A percentile compares a stretch with the other conserved stretches of the same genome.
phyloP scores from a whole-genome alignment of 2,888 invertebrate genomes.

The Odontocolon sp. region DNA sequence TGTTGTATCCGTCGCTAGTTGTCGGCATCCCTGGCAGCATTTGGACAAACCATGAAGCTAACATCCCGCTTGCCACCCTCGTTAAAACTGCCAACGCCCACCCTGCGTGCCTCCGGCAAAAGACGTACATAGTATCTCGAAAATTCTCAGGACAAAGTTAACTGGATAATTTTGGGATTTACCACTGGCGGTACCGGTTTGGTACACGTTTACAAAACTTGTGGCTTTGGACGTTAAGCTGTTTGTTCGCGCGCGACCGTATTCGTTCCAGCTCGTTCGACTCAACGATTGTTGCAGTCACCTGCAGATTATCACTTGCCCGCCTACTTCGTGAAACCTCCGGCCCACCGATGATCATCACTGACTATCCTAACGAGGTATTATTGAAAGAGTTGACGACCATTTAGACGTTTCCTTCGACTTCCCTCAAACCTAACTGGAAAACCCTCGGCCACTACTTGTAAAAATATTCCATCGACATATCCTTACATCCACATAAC shows the following conservation, averaged over 20 bases:
- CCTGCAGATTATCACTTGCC: constrained; percentile 78
- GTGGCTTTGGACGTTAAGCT: constrained; percentile 70
- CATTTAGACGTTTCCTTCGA: background rate
- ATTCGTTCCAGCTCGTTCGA: constrained; percentile 45
- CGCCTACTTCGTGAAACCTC: constrained; percentile 65
- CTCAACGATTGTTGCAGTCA: constrained; percentile 74
- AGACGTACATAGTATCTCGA: constrained; percentile 1
- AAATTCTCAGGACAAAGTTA: constrained; percentile 68
- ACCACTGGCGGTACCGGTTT: constrained; percentile 64
- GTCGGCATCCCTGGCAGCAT: constrained; percentile 6
- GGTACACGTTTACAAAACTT: constrained; percentile 76
- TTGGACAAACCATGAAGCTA: background rate
- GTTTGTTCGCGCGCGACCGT: constrained; percentile 57
- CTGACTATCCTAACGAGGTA: constrained; percentile 27
- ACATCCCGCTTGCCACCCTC: constrained; percentile 43
- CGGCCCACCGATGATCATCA: constrained; percentile 52
- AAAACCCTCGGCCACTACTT: constrained; percentile 5
- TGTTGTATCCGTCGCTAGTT: constrained; percentile 26
- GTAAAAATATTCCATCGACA: background rate
- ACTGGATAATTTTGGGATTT: constrained; percentile 76
- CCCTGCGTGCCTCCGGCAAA: constrained; percentile 26
- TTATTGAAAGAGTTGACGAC: constrained; percentile 28
- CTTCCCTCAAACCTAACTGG: constrained; percentile 4
- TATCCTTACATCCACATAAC: background rate
- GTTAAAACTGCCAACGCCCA: constrained; percentile 61